phyloP scores from a whole-genome alignment of 2,888 invertebrate species.

The Falcaria lacertinaria region DNA sequence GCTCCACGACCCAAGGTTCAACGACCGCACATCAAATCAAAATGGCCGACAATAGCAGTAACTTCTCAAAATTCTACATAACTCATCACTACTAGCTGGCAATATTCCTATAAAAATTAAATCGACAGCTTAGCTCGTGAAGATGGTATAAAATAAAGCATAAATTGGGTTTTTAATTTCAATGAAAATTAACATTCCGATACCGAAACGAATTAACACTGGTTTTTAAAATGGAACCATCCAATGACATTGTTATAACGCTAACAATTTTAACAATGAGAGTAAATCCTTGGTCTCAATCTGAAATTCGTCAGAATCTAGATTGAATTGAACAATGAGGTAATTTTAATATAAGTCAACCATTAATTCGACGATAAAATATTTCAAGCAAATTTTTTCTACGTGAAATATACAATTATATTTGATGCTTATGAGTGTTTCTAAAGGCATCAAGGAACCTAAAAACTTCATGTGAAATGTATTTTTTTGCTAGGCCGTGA shows the following conservation, averaged over 20 bases:
- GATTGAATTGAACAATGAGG: no score
- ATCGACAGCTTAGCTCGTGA: not conserved
- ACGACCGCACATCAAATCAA: conserved; percentile 19
- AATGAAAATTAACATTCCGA: not conserved
- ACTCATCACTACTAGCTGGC: conserved; percentile 1
- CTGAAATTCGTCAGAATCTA: not conserved
- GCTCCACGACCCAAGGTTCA: conserved; percentile 17
- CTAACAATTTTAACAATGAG: no score
- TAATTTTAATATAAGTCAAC: no score
- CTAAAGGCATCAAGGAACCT: no score
- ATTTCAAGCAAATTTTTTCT: no score
- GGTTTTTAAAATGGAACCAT: conserved; percentile 7
- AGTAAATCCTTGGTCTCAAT: not conserved
- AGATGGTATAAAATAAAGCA: not conserved
- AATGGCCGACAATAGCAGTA: conserved; percentile 25
- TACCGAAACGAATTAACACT: conserved; percentile 12
- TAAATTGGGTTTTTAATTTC: not conserved
- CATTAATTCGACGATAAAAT: no score
- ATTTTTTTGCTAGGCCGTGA: no score
- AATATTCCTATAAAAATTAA: conserved; percentile 1
- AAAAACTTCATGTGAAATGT: no score
- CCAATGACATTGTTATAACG: conserved; percentile 3
- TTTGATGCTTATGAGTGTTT: no score
- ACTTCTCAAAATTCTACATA: conserved; percentile 23
- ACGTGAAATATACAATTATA: no score